A percentile compares a stretch with the other conserved stretches of the same genome.
phyloP scores from a whole-genome alignment of 1,140 invertebrate species.

The Thaumetopoea pityocampa region DNA sequence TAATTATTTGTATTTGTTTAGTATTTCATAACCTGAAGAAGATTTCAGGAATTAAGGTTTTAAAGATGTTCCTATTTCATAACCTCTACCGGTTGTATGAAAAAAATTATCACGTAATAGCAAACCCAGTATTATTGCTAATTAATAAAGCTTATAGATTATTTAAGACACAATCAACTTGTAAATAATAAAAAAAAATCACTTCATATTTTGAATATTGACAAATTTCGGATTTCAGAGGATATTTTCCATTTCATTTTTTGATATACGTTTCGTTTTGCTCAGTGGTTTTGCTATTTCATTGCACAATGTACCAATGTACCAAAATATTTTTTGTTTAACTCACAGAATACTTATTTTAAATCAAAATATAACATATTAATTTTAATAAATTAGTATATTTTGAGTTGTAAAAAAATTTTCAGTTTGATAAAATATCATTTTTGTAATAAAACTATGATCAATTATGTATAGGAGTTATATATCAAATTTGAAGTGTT shows the following conservation, averaged over 20 bases:
- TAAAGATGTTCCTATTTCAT: constrained; percentile 45
- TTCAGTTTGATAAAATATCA: too few species aligned
- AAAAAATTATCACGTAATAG: constrained; percentile 37
- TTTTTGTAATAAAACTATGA: too few species aligned
- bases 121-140: constrained; percentile 26
- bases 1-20: constrained; percentile 29
- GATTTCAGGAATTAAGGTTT: constrained; percentile 21
- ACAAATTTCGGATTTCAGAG: constrained; percentile 45
- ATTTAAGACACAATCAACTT: constrained; percentile 66
- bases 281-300: neutral
- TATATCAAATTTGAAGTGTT: too few species aligned
- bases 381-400: neutral
- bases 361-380: too few species aligned
- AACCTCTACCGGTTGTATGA: constrained; percentile 52
- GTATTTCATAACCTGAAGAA: constrained; percentile 40
- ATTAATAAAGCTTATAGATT: constrained; percentile 39
- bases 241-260: constrained; percentile 42
- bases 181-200: constrained; percentile 58
- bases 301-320: too few species aligned
- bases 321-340: too few species aligned
- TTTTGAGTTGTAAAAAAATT: too few species aligned
- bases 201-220: constrained; percentile 68
- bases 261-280: constrained; percentile 19
- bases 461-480: too few species aligned
- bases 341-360: too few species aligned